Percentiles rank a stretch among this genome's conserved stretches.
Evolutionary conservation across 1,140 invertebrate species (phyloP).

Genomic region (Scaptomyza montana): DNA sequence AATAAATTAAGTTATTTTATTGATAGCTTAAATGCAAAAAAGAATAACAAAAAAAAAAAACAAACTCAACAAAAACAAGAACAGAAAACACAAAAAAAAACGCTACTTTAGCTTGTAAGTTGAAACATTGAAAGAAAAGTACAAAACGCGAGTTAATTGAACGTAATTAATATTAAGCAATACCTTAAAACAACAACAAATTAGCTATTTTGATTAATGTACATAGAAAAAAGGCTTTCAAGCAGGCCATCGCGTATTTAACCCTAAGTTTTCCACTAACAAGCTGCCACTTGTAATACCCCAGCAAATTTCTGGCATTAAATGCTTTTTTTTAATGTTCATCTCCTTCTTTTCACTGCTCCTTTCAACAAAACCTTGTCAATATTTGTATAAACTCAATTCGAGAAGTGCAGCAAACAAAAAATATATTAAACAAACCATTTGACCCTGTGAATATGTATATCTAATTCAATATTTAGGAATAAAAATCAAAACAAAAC

Average conservation of each 20-base stretch:
- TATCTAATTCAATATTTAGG: slow-evolving; percentile 25
- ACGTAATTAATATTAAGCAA: slow-evolving; percentile 48
- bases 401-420: no score
- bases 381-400: not conserved
- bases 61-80: slow-evolving; percentile 18
- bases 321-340: not conserved
- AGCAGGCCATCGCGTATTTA: slow-evolving; percentile 39
- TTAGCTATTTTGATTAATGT: slow-evolving; percentile 30
- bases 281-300: not conserved
- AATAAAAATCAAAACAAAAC: slow-evolving; percentile 1
- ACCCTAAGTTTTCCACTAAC: slow-evolving; percentile 14
- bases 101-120: slow-evolving; percentile 45
- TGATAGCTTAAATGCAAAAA: slow-evolving; percentile 9
- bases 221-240: slow-evolving; percentile 27
- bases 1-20: slow-evolving; percentile 14
- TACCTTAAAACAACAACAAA: slow-evolving; percentile 28
- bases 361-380: not conserved
- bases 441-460: slow-evolving; percentile 62
- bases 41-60: not conserved
- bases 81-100: slow-evolving; percentile 32
- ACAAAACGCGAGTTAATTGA: slow-evolving; percentile 75
- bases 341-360: not conserved
- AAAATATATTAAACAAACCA: not conserved
- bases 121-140: slow-evolving; percentile 69
- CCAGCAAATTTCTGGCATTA: not conserved